Base-by-base conservation (phyloP, 2,797 vertebrate genomes). In the Lophius americanus region DNA sequence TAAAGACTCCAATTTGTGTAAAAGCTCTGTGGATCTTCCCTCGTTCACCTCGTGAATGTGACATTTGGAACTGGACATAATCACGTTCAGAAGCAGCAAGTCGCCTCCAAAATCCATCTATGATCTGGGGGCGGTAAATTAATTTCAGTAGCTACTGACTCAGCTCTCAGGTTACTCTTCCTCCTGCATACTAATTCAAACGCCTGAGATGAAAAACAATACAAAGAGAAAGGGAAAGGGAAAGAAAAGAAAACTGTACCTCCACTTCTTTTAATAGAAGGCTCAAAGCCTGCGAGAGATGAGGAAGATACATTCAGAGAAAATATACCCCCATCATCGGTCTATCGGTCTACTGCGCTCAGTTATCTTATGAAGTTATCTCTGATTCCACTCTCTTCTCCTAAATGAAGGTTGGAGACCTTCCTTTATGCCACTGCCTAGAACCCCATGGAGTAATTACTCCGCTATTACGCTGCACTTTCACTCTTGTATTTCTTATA, bases 1-100 rank as follows among this genome's bases (percentile, higher is more conserved):
- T 82, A 84, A 76, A 89, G 60, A 61, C 76, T 73, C 72, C 90
- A 93, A 92, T 93, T 92, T 90, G 77, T 71, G 64, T 89, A 80
- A 93, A 90, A 92, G 91, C 89, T 82, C 79, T 58, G 68, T 32
- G 82, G 78, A 85, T 79, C 67, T 63, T 75, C 58, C 57, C 48
- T 64, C 67, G 70, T 81, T 85, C 82, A 80, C 86, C 85, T 88
- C 88, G 81, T 50, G 77, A 83, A 64, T 64, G 69, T 70, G 83
- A 85, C 82, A 82, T 82, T 85, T 76, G 47, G 57, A 74, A 38
- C 13, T 11, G 44, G 63, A 70, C 68, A 48, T 78, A 76, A 89
- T 79, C 68, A 64, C 50, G 60, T 63, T 88, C 84, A 85, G 87
- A 78, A 83, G 79, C 74, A 82, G 91, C 88, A 86, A 89, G 63